Evolutionary conservation across 2,888 invertebrate species (phyloP).

Genomic region (Dusona sp.): DNA sequence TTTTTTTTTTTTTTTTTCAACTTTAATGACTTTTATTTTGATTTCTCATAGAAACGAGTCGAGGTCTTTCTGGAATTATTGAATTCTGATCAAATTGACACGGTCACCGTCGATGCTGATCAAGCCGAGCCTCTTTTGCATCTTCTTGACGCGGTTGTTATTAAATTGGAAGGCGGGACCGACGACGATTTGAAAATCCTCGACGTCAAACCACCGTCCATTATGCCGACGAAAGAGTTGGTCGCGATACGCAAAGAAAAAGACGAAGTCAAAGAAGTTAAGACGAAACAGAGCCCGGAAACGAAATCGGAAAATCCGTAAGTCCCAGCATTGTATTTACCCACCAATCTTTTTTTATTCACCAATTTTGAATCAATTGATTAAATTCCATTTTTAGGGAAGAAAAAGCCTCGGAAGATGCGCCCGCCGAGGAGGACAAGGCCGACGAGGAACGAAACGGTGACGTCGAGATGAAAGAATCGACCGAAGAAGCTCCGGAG

Average conservation of each 20-base stretch:
- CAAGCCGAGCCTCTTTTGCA: slow-evolving; percentile 93
- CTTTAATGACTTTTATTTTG: slow-evolving; percentile 27
- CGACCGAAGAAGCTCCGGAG: slow-evolving; percentile 70
- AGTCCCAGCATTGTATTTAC: neutral
- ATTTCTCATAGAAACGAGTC: slow-evolving; percentile 89
- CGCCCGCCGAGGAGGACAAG: slow-evolving; percentile 65
- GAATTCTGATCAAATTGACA: slow-evolving; percentile 90
- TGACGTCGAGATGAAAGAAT: slow-evolving; percentile 78
- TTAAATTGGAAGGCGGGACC: slow-evolving; percentile 96
- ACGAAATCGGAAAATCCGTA: slow-evolving; percentile 76
- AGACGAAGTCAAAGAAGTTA: slow-evolving; percentile 68
- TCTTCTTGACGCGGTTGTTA: slow-evolving; percentile 97
- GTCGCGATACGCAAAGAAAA: slow-evolving; percentile 74
- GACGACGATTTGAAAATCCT: slow-evolving; percentile 95
- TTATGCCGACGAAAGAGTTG: slow-evolving; percentile 73
- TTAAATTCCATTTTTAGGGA: slow-evolving; percentile 61
- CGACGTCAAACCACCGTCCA: slow-evolving; percentile 86
- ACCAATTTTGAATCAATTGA: neutral
- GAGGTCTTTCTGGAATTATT: slow-evolving; percentile 95
- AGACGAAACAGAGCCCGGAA: slow-evolving; percentile 72
- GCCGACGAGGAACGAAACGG: slow-evolving; percentile 78
- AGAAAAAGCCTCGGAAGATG: slow-evolving; percentile 55
- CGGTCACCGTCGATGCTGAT: slow-evolving; percentile 93
- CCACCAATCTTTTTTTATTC: neutral
- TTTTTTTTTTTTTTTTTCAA: slow-evolving; percentile 72